Evolutionary conservation across 2,113 vertebrate species (phyloP).

Genomic region (Pomatostomus ruficeps): DNA sequence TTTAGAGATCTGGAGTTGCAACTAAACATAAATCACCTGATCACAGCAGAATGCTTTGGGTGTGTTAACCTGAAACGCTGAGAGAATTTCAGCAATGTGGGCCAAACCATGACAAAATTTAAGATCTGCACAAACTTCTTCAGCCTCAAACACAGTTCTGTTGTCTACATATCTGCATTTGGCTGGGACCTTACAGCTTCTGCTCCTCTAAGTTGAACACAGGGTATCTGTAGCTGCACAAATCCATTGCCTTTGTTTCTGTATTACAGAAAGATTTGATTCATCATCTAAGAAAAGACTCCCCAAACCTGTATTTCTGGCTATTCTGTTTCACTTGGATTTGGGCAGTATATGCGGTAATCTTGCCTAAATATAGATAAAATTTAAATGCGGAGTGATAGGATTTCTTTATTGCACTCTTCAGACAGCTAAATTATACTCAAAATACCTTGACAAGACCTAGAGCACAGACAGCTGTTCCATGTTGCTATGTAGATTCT

Average conservation of each 20-base stretch:
- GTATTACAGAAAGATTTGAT: neutral
- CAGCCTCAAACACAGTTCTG: neutral
- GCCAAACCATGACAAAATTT: neutral
- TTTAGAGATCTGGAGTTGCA: neutral
- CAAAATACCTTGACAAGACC: neutral
- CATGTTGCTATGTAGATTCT: constrained; percentile 21
- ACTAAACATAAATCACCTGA: constrained; percentile 30
- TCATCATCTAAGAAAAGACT: neutral
- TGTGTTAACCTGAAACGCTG: neutral
- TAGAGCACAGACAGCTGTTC: neutral
- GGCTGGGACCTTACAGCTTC: neutral
- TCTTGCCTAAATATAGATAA: neutral
- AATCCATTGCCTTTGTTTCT: neutral
- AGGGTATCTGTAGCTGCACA: neutral
- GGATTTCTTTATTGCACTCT: neutral
- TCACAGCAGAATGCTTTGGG: neutral
- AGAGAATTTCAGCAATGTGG: neutral
- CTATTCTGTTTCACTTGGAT: neutral
- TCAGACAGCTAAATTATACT: constrained; percentile 19
- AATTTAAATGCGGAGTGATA: neutral
- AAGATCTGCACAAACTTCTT: neutral
- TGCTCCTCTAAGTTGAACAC: neutral
- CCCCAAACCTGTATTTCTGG: neutral
- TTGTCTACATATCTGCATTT: neutral
- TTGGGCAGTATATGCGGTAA: neutral